Evolutionary conservation across 2,888 invertebrate genomes (phyloP).

Genomic region (Hipparchia sbordonii): DNA sequence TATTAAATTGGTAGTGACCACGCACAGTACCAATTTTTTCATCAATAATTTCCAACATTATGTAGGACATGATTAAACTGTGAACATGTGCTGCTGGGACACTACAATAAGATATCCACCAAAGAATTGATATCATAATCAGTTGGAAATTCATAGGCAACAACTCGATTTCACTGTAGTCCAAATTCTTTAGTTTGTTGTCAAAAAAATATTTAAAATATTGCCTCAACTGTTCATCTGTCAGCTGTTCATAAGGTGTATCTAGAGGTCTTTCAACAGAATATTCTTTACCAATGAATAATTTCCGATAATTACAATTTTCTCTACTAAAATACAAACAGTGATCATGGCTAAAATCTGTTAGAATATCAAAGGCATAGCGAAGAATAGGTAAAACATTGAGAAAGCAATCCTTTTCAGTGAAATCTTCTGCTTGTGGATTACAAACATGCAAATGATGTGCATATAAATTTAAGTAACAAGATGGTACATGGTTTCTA

Average conservation of each 20-base stretch:
- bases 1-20: slow-evolving; percentile 72
- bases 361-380: slow-evolving; percentile 80
- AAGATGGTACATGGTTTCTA: slow-evolving; percentile 84
- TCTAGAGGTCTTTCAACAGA: slow-evolving; percentile 53
- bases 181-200: slow-evolving; percentile 61
- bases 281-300: slow-evolving; percentile 55
- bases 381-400: slow-evolving; percentile 84
- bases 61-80: slow-evolving; percentile 81
- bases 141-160: slow-evolving; percentile 84
- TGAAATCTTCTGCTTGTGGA: slow-evolving; percentile 88
- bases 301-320: slow-evolving; percentile 58
- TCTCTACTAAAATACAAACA: slow-evolving; percentile 69
- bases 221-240: slow-evolving; percentile 53
- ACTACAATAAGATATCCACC: slow-evolving; percentile 80
- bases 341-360: slow-evolving; percentile 61
- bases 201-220: slow-evolving; percentile 78
- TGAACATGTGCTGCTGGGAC: slow-evolving; percentile 77
- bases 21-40: slow-evolving; percentile 81
- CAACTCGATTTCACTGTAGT: slow-evolving; percentile 60
- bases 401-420: slow-evolving; percentile 77
- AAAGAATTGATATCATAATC: slow-evolving; percentile 82
- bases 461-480: slow-evolving; percentile 87
- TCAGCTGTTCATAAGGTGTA: slow-evolving; percentile 53
- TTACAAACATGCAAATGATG: slow-evolving; percentile 85
- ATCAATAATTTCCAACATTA: slow-evolving; percentile 83